These are phyloP conservation scores for Trisateles emortualis DNA, from an alignment of 2,888 invertebrate genomes.

Conservation along the genomic window DNA sequence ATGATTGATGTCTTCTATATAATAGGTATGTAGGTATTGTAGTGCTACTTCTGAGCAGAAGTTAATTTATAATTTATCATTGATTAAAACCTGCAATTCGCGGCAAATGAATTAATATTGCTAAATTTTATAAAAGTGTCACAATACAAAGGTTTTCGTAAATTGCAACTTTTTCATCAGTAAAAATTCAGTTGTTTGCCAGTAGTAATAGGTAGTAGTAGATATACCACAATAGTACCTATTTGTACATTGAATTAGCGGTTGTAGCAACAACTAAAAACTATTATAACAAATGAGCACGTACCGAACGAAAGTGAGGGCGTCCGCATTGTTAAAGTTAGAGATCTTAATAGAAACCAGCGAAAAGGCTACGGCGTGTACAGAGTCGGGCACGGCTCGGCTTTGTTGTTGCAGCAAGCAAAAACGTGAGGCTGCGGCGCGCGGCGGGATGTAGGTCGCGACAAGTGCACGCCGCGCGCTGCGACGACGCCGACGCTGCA, in stretches of 20 bases:
- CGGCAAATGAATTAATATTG: no score
- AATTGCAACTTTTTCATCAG: no score
- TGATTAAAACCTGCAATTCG: no score
- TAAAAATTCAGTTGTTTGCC: no score
- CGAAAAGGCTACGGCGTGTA: slow-evolving; percentile 67
- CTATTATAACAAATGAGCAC: slow-evolving; percentile 66
- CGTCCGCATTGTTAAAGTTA: slow-evolving; percentile 76
- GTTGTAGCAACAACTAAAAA: slow-evolving; percentile 49
- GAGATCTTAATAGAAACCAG: slow-evolving; percentile 79
- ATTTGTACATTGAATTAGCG: slow-evolving; percentile 52
- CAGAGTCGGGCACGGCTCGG: slow-evolving; percentile 48
- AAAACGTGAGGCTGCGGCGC: slow-evolving; percentile 71
- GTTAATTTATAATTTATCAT: no score
- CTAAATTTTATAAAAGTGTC: no score
- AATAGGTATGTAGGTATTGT: no score
- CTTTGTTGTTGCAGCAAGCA: slow-evolving; percentile 66
- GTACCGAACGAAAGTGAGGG: slow-evolving; percentile 79
- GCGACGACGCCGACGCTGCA: slow-evolving; percentile 49
- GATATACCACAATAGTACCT: no score
- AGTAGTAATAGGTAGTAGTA: no score
- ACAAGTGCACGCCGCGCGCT: slow-evolving; percentile 74
- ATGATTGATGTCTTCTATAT: no score
- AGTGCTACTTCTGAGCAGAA: no score
- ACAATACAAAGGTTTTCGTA: no score
- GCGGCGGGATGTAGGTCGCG: slow-evolving; percentile 74